Conservation (phyloP, 1,140 invertebrate species). For the Drosophila hydei region DNA sequence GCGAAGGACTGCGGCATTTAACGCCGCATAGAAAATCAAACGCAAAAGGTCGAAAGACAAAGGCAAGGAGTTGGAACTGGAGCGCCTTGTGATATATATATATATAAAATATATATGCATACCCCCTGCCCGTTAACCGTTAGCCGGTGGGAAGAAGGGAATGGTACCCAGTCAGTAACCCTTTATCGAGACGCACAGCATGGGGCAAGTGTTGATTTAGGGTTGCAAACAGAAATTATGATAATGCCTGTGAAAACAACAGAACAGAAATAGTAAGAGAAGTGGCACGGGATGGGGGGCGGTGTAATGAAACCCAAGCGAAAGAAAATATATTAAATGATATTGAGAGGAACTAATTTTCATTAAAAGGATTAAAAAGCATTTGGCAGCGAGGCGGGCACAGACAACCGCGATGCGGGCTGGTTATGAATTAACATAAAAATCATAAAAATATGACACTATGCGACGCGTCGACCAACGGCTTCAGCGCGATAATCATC, state of each 20-base stretch:
- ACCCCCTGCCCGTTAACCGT: too few relatives aligned
- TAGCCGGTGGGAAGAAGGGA: slow-evolving; percentile 8
- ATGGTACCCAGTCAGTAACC: slow-evolving; percentile 53
- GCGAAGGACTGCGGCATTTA: slow-evolving; percentile 55
- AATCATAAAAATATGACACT: slow-evolving; percentile 83
- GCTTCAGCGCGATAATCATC: slow-evolving; percentile 21
- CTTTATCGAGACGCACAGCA: slow-evolving; percentile 67
- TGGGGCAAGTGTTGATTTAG: slow-evolving; percentile 77
- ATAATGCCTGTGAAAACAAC: slow-evolving; percentile 82
- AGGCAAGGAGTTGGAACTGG: slow-evolving; percentile 10
- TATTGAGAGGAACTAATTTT: slow-evolving; percentile 84
- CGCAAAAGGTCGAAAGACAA: slow-evolving; percentile 69
- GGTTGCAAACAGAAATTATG: slow-evolving; percentile 83
- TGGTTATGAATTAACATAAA: slow-evolving; percentile 82
- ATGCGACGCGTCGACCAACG: slow-evolving; percentile 40
- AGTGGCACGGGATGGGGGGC: neutral
- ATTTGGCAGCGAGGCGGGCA: slow-evolving; percentile 52
- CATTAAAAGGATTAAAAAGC: slow-evolving; percentile 83
- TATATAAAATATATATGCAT: slow-evolving; percentile 42
- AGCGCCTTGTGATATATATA: slow-evolving; percentile 72
- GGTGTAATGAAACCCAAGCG: slow-evolving; percentile 57
- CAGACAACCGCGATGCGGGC: slow-evolving; percentile 51
- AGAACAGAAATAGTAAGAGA: slow-evolving; percentile 23
- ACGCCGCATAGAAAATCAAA: slow-evolving; percentile 79
- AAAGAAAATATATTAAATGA: slow-evolving; percentile 83